A percentile compares a stretch with the other conserved stretches of the same genome.
These are phyloP conservation scores for Helicoverpa armigera DNA, from an alignment of 1,140 invertebrate species.

Conservation along the genomic window DNA sequence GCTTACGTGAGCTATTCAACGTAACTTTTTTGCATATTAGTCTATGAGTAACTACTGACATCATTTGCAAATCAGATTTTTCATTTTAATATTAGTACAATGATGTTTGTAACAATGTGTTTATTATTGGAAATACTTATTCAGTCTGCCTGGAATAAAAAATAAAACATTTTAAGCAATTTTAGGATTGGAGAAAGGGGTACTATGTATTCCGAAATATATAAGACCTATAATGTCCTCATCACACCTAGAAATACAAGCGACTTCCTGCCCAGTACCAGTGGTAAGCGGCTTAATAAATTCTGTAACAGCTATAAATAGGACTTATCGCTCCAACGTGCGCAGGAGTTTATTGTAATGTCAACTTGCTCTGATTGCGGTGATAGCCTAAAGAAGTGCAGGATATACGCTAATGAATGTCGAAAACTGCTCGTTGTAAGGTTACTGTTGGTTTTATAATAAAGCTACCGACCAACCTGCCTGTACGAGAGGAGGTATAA, in stretches of 20 bases:
- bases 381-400: not conserved
- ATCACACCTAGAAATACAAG: no score
- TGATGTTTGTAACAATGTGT: no score
- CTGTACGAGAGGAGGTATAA: no score
- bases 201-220: no score
- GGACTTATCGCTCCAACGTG: slow-evolving; percentile 4
- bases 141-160: no score
- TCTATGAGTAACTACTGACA: slow-evolving; percentile 32
- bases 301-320: slow-evolving; percentile 37
- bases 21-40: slow-evolving; percentile 25
- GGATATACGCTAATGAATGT: slow-evolving; percentile 5
- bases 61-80: slow-evolving; percentile 7
- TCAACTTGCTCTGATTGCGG: slow-evolving; percentile 11
- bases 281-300: slow-evolving; percentile 12
- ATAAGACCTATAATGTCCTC: no score
- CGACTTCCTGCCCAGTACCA: not conserved
- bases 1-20: slow-evolving; percentile 14
- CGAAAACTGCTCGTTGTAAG: not conserved
- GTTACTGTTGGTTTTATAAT: not conserved
- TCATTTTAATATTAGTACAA: not conserved
- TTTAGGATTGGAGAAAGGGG: no score
- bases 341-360: slow-evolving; percentile 13
- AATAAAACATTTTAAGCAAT: no score
- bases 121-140: no score
- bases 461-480: not conserved